Base-by-base conservation (phyloP, 2,797 vertebrate species). In the Pygocentrus nattereri region DNA sequence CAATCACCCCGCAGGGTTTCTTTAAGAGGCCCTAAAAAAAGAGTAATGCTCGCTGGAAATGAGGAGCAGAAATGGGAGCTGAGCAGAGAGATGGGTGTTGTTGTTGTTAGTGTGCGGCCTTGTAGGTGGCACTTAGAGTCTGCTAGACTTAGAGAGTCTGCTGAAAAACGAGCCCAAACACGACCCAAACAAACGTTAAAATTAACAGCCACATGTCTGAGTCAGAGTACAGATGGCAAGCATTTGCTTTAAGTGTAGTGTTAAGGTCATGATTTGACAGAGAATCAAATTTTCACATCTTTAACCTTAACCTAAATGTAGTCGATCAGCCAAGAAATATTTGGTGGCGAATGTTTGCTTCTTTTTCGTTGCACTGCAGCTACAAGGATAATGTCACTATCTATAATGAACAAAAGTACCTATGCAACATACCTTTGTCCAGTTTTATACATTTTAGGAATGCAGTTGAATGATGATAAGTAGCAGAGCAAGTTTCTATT, bases 1-100 rank as follows among this genome's bases (percentile, higher is more conserved):
- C 56, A 86, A 74, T 74, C 80, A 86, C 56, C 25, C 77, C 49
- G 72, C 65, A 65, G 19, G 69, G 58, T 41, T 34, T 80, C 70
- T 80, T 86, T 56, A 76, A 79, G 49, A 71, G 11, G 23, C 56
- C 61, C 56, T 70, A 18, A 30, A 31, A 72, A 69, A 62, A 52
- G 56, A 50, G 70, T 69, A 47, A 64, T 47, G 30, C 72, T 76
- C 15, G 13, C 47, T 61, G 18, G 62, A 84, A 83, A 81, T 56
- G 25, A 65, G 59, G 47, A 64, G n/a, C 23, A 65, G 6, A 67
- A 69, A 54, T 31, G 21, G 56, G 61, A 73, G 41, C 58, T 16
- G 18, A 3, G 5, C 74, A 61, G 68, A 74, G 47, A 70, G 58
- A 64, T 31, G 23, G 68, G 76, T 74, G 67, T 80, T 80, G 73